These are phyloP conservation scores for Drusus annulatus DNA, from an alignment of 1,140 invertebrate genomes.

Conservation along the genomic window DNA sequence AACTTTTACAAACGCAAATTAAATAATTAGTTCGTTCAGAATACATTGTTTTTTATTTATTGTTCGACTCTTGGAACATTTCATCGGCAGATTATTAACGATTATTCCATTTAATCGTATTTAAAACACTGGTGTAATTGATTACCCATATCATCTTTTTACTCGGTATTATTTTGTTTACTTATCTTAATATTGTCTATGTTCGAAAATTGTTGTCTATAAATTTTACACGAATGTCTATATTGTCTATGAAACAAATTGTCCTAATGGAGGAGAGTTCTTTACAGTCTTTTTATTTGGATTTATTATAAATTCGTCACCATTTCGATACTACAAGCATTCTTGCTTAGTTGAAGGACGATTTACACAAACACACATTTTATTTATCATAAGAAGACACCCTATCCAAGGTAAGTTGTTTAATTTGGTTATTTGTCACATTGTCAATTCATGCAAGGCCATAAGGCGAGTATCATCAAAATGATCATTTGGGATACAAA, in stretches of 20 bases:
- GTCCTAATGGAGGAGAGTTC: conserved; percentile 40
- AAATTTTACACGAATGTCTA: not conserved
- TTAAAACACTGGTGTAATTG: too few species aligned
- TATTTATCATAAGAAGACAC: not conserved
- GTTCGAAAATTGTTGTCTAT: not conserved
- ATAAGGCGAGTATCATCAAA: conserved; percentile 28
- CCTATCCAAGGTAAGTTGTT: conserved; percentile 24
- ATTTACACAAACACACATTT: not conserved
- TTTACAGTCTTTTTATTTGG: conserved; percentile 20
- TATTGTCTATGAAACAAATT: conserved; percentile 41
- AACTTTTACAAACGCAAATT: too few species aligned
- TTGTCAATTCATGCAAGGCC: conserved; percentile 40
- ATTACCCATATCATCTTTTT: not conserved
- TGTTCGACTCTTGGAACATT: too few species aligned
- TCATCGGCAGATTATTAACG: too few species aligned
- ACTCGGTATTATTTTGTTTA: too few species aligned
- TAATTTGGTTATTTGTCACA: conserved; percentile 37
- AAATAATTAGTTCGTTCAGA: too few species aligned
- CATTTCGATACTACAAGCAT: not conserved
- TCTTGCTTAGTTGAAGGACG: not conserved
- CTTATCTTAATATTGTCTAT: not conserved
- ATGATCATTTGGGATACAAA: not conserved
- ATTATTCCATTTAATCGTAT: too few species aligned
- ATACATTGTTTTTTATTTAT: too few species aligned
- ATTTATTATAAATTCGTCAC: conserved; percentile 27